These are phyloP conservation scores for Microtus obscurus DNA, from an alignment of 2,797 vertebrate species.

Conservation along the genomic window DNA sequence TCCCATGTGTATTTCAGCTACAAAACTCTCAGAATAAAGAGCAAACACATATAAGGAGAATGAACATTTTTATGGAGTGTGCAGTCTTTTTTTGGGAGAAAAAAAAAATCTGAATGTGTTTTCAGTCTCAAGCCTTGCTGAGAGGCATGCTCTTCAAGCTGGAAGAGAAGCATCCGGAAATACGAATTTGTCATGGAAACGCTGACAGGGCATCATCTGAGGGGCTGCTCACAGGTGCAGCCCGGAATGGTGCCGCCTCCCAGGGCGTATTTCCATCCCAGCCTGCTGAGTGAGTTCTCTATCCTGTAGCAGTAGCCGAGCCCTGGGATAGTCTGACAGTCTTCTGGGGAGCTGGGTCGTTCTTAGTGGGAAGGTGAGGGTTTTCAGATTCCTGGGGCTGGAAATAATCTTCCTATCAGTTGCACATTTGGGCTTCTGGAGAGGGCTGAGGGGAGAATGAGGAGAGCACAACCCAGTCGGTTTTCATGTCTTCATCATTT, in stretches of 20 bases:
- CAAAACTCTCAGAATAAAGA: conserved; percentile 43
- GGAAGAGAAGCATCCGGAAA: conserved; percentile 72
- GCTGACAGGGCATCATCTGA: conserved; percentile 77
- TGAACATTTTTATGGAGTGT: background rate
- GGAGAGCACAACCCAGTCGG: background rate
- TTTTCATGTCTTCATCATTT: background rate
- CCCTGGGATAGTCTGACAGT: conserved; percentile 71
- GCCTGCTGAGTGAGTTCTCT: conserved; percentile 46
- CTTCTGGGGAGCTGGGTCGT: background rate
- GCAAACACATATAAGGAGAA: background rate
- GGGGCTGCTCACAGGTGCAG: conserved; percentile 69
- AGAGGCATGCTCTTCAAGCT: conserved; percentile 58
- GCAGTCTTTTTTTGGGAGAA: background rate
- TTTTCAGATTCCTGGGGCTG: conserved; percentile 18
- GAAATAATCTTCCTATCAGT: background rate
- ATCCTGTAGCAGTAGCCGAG: conserved; percentile 51
- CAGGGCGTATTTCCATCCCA: conserved; percentile 67
- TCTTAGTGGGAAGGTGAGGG: conserved; percentile 68
- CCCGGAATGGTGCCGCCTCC: conserved; percentile 69
- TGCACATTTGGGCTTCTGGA: conserved; percentile 23
- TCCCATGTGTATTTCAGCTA: background rate
- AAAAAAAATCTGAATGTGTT: conserved; percentile 41
- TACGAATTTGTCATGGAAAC: conserved; percentile 73
- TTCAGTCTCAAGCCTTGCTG: conserved; percentile 60
- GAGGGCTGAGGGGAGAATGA: background rate